phyloP scores from a whole-genome alignment of 64 coral and sea anemone species.

The Hydrozoanthus tunicans region DNA sequence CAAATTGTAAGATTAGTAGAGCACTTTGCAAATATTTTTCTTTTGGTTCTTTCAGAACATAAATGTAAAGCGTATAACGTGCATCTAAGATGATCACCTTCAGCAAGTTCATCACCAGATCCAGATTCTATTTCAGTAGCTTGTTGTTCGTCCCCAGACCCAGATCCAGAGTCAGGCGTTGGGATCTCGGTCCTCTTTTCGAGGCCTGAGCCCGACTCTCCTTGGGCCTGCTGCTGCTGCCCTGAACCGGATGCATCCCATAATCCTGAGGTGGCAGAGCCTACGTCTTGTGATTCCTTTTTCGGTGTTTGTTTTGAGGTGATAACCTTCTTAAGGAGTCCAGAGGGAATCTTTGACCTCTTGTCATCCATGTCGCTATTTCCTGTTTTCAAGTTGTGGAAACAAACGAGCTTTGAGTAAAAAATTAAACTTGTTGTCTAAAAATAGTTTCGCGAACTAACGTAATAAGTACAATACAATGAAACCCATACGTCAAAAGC shows the following conservation, averaged over 20 bases:
- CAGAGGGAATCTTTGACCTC: slow-evolving; percentile 33
- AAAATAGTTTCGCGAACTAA: background rate
- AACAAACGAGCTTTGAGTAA: background rate
- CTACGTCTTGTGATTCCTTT: background rate
- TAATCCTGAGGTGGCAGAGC: slow-evolving; percentile 15
- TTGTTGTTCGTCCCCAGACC: slow-evolving; percentile 61
- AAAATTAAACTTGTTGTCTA: background rate
- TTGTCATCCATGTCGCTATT: background rate
- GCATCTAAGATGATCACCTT: slow-evolving; percentile 63
- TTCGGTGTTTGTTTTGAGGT: slow-evolving; percentile 2
- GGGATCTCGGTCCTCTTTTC: slow-evolving; percentile 46
- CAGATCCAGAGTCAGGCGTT: slow-evolving; percentile 50
- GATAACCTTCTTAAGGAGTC: slow-evolving; percentile 44
- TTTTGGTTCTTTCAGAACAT: too few relatives aligned
- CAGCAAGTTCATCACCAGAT: slow-evolving; percentile 81
- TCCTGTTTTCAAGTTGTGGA: background rate
- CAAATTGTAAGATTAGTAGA: too few relatives aligned
- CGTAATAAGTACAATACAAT: background rate
- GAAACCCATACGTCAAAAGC: too few relatives aligned
- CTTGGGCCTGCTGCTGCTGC: slow-evolving; percentile 20
- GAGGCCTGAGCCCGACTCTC: slow-evolving; percentile 53
- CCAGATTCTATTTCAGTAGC: slow-evolving; percentile 61
- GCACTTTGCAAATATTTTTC: too few relatives aligned
- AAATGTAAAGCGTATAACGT: background rate
- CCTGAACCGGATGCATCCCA: slow-evolving; percentile 48